Conservation (phyloP, 2,888 invertebrate species). For the Drosophila ezoana region DNA sequence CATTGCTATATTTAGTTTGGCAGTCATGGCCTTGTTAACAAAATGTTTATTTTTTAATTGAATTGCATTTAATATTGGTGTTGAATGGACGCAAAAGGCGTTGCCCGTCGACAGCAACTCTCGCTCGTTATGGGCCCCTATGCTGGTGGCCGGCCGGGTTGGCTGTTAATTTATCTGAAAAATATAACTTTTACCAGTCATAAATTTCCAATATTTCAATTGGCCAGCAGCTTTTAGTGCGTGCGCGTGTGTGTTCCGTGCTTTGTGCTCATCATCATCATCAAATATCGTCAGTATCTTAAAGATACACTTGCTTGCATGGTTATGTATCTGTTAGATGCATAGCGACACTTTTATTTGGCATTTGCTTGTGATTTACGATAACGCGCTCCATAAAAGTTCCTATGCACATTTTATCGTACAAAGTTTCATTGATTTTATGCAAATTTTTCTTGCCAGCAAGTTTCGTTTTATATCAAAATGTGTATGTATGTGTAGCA, state of each 20-base stretch:
- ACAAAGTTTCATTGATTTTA: slow-evolving; percentile 66
- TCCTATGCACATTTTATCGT: slow-evolving; percentile 51
- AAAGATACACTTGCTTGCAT: slow-evolving; percentile 11
- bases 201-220: slow-evolving; percentile 76
- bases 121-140: slow-evolving; percentile 33
- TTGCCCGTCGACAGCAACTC: slow-evolving; percentile 4
- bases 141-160: slow-evolving; percentile 50
- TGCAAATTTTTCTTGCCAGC: slow-evolving; percentile 64
- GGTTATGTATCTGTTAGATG: slow-evolving; percentile 49
- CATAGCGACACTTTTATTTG: slow-evolving; percentile 75
- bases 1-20: slow-evolving; percentile 48
- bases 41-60: slow-evolving; percentile 61
- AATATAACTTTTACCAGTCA: slow-evolving; percentile 45
- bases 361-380: slow-evolving; percentile 70
- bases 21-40: slow-evolving; percentile 44
- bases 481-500: slow-evolving; percentile 9
- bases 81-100: slow-evolving; percentile 1
- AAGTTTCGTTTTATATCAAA: slow-evolving; percentile 26
- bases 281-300: slow-evolving; percentile 52
- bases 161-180: slow-evolving; percentile 57
- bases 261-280: slow-evolving; percentile 63
- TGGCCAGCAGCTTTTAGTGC: slow-evolving; percentile 54
- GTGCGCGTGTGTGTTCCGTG: slow-evolving; percentile 40
- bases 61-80: slow-evolving; percentile 47
- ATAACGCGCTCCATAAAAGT: slow-evolving; percentile 71